These are phyloP conservation scores for Sebastes vulpes DNA, from an alignment of 2,797 vertebrate species.

Conservation along the genomic window DNA sequence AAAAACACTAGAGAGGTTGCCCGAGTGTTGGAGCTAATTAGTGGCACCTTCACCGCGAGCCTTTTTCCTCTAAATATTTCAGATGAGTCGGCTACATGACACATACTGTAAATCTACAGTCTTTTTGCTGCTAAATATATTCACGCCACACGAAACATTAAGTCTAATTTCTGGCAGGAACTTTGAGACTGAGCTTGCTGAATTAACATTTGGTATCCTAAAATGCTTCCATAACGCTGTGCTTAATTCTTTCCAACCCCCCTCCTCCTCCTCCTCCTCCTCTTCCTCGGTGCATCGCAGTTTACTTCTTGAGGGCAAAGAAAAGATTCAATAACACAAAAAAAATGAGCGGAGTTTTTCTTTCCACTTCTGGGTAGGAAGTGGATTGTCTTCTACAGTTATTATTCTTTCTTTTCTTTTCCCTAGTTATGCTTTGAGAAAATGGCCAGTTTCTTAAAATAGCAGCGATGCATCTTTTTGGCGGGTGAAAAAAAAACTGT, in stretches of 20 bases:
- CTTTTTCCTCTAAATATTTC: conserved; percentile 54
- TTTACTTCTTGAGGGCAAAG: conserved; percentile 69
- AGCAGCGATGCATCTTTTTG: conserved; percentile 72
- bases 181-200: conserved; percentile 48
- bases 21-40: conserved; percentile 70
- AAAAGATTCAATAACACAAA: conserved; percentile 73
- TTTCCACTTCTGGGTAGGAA: conserved; percentile 60
- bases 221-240: conserved; percentile 51
- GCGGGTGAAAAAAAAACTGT: conserved; percentile 39
- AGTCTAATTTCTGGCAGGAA: conserved; percentile 25
- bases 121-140: conserved; percentile 45
- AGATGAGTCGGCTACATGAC: conserved; percentile 49
- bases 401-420: conserved; percentile 58
- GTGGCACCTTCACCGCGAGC: conserved; percentile 44
- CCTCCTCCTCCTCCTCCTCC: not conserved
- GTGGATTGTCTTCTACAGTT: conserved; percentile 58
- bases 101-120: conserved; percentile 40
- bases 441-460: conserved; percentile 73
- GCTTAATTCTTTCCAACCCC: conserved; percentile 13
- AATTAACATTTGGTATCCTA: conserved; percentile 76
- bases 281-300: conserved; percentile 5
- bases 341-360: conserved; percentile 62
- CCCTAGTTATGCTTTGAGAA: conserved; percentile 66
- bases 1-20: conserved; percentile 60
- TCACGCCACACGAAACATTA: conserved; percentile 39